A percentile compares a stretch with the other conserved stretches of the same genome.
Conservation (phyloP, 1,140 invertebrate genomes). For the Cecropterus lyciades region DNA sequence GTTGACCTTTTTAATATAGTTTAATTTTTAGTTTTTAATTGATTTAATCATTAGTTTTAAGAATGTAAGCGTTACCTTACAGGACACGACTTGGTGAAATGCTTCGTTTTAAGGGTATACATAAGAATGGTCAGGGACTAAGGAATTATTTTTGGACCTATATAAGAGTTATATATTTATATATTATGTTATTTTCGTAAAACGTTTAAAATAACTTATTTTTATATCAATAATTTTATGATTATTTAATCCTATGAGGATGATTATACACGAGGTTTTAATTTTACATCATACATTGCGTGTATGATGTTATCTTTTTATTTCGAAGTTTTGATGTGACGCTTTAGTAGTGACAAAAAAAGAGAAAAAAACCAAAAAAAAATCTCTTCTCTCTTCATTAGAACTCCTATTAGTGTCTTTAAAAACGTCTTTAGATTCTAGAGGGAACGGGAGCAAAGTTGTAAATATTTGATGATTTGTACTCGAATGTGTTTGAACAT, state of each 20-base stretch:
- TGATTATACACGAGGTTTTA: slow-evolving; percentile 16
- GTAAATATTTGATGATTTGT: slow-evolving; percentile 3
- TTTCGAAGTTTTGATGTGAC: slow-evolving; percentile 32
- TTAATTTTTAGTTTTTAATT: slow-evolving; percentile 8
- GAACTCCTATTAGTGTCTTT: slow-evolving; percentile 28
- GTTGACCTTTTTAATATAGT: background rate
- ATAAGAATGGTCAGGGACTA: slow-evolving; percentile 14
- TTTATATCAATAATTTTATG: slow-evolving; percentile 28
- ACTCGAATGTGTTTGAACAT: background rate
- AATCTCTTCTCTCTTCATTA: slow-evolving; percentile 23
- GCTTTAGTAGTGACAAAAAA: slow-evolving; percentile 32
- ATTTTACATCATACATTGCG: slow-evolving; percentile 24
- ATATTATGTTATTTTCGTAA: slow-evolving; percentile 35
- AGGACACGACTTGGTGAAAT: slow-evolving; percentile 30
- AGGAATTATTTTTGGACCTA: slow-evolving; percentile 38
- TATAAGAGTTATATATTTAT: slow-evolving; percentile 28
- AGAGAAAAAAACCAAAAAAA: slow-evolving; percentile 34
- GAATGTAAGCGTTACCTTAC: slow-evolving; percentile 28
- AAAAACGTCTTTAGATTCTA: slow-evolving; percentile 3
- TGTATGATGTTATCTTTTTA: slow-evolving; percentile 22
- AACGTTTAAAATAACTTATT: slow-evolving; percentile 30
- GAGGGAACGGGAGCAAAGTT: slow-evolving; percentile 2
- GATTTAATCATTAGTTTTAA: slow-evolving; percentile 13
- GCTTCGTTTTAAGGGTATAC: slow-evolving; percentile 15
- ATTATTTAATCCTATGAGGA: slow-evolving; percentile 17